These are phyloP conservation scores for Brienomyrus longianalis DNA, from an alignment of 2,113 vertebrate species.

Conservation along the genomic window DNA sequence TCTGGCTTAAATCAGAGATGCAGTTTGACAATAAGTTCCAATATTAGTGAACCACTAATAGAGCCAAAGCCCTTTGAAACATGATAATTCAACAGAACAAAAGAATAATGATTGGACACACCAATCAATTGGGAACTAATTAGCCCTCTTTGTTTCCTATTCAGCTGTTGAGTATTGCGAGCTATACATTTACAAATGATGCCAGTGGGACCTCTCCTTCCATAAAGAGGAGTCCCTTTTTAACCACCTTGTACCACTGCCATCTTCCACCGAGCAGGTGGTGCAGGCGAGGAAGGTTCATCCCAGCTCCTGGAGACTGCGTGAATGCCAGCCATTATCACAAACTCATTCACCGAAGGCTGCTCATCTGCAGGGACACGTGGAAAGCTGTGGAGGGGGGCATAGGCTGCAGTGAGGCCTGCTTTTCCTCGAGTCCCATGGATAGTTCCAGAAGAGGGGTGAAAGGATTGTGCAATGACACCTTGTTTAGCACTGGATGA, in stretches of 20 bases:
- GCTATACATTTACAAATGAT: slow-evolving; percentile 14
- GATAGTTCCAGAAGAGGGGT: neutral
- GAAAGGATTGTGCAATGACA: neutral
- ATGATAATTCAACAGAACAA: slow-evolving; percentile 16
- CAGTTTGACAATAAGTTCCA: slow-evolving; percentile 1
- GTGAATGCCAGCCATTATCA: neutral
- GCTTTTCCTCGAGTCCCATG: neutral
- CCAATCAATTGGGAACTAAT: slow-evolving; percentile 18
- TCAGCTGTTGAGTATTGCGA: neutral
- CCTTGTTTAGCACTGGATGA: neutral
- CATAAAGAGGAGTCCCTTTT: neutral
- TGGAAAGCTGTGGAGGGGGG: neutral
- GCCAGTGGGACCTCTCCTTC: neutral
- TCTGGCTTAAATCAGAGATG: neutral
- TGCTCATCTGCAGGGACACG: neutral
- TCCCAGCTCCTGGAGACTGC: neutral
- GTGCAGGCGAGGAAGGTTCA: neutral
- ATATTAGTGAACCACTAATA: neutral
- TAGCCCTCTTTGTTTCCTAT: slow-evolving; percentile 6
- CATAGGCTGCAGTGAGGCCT: neutral
- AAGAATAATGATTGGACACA: slow-evolving; percentile 13
- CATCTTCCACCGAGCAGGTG: slow-evolving; percentile 7
- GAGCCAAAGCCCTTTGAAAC: slow-evolving; percentile 13
- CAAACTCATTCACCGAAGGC: neutral
- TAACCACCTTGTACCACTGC: neutral